These are phyloP conservation scores for Micropoecilia bifurca DNA, from an alignment of 2,797 vertebrate genomes.

Conservation along the genomic window DNA sequence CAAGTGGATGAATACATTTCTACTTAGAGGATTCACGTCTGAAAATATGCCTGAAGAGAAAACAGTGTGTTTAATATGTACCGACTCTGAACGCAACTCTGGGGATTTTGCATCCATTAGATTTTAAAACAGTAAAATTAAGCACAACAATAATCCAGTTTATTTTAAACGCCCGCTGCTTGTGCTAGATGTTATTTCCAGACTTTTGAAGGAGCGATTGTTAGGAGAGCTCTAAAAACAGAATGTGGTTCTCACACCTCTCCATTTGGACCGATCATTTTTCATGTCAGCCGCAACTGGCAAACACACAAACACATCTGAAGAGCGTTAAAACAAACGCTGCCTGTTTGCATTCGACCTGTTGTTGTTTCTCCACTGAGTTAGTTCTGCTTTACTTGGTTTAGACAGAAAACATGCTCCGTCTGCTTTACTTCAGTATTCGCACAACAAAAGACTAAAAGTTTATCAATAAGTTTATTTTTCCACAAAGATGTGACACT, in stretches of 20 bases:
- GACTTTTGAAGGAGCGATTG: neutral
- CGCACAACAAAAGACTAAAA: neutral
- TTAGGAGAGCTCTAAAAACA: conserved; percentile 13
- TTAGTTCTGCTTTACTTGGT: conserved; percentile 5
- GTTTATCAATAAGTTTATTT: neutral
- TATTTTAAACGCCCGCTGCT: neutral
- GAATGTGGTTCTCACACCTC: conserved; percentile 69
- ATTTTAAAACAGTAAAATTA: neutral
- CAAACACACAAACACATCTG: conserved; percentile 23
- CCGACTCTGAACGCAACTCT: neutral
- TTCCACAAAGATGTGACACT: neutral
- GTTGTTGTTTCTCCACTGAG: conserved; percentile 59
- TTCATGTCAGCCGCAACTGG: conserved; percentile 70
- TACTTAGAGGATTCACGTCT: neutral
- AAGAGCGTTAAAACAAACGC: conserved; percentile 69
- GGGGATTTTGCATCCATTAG: neutral
- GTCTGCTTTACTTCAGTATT: neutral
- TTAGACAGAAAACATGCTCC: neutral
- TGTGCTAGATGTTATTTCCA: neutral
- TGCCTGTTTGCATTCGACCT: conserved; percentile 54
- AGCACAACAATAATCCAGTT: neutral
- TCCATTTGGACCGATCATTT: conserved; percentile 77
- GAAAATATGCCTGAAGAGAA: neutral
- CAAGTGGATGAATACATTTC: neutral
- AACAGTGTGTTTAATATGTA: neutral